Evolutionary conservation across 1,140 invertebrate genomes (phyloP), one percentile per base, ranked within the genome.

Genomic region (Andricus grossulariae): DNA sequence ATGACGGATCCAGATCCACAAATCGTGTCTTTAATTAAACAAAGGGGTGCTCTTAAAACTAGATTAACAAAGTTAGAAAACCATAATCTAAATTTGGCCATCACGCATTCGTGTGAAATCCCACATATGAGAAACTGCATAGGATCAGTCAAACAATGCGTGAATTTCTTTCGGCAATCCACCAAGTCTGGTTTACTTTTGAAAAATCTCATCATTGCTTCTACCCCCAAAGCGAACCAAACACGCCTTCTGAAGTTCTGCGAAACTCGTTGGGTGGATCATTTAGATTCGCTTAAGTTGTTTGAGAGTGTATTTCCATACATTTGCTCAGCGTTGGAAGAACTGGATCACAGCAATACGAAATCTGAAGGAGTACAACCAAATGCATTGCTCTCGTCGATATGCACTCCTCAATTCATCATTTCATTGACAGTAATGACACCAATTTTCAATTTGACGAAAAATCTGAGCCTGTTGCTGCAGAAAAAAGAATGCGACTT

Each of bases 51-150:
- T n/a, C n/a, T n/a, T n/a, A n/a, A n/a, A n/a, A n/a, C n/a, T n/a
- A n/a, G n/a, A n/a, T n/a, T n/a, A n/a, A n/a, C n/a, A n/a, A n/a
- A n/a, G n/a, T n/a, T n/a, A n/a, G n/a, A n/a, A n/a, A 25, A 25
- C 3, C 25, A 3, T 25, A 73, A 19, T 18, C 19, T 54, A 15
- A 73, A 73, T 54, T 73, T 73, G 7, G 32, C 72, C 16, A 73
- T 73, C 6, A 73, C 50, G 0, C 50, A 73, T 54, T 52, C 72
- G 10, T 73, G 72, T 15, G 72, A 73, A 25, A 73, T 73, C 16
- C n/a, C 51, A 39, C 0, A 16, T 4, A 39, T 73, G 1, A 73
- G 72, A 73, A 73, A 73, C 55, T 54, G 21, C 3, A 73, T 73
- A 39, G 52, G 51, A 73, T 16, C 52, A 16, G 45, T 73, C 1